Base-by-base conservation (phyloP, 2,113 vertebrate species). In the Columba livia region DNA sequence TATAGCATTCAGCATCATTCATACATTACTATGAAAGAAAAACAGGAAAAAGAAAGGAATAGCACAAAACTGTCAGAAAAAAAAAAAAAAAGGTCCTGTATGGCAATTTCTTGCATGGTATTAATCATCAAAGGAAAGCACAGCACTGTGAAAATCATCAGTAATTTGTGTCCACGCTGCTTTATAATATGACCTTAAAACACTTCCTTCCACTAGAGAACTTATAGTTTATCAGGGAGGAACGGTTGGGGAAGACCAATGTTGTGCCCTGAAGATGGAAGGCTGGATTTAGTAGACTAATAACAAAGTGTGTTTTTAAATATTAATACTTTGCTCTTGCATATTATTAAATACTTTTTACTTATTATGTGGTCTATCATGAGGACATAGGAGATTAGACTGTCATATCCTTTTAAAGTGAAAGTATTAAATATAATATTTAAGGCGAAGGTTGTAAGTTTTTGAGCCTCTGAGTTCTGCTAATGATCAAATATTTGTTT, bases 51-150 rank as follows among this genome's bases (percentile, higher is more conserved):
- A 65, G n/a, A 66, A 90, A 74, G 26, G 80, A 79, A 15, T 4
- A 83, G 38, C 38, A 54, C 12, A 75, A 29, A 34, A 56, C 2
- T 60, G 24, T 5, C 21, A 26, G 34, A 31, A 44, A 51, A 9
- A 56, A 36, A 79, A 50, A 51, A 32, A 51, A 50, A 51, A 31
- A 16, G 6, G 36, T 67, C 26, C 29, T 50, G 9, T 61, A 17
- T 69, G 25, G 34, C 36, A 70, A 50, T 77, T 64, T 83, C 66
- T 93, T 91, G 50, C 65, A 71, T 38, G 61, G 34, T 71, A 85
- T 93, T 80, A 82, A 85, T 85, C 71, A 93, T 88, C 91, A 90
- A 95, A 91, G 53, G 56, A 64, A 84, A 91, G 79, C 23, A 66
- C 32, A 88, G 36, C 29, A 42, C 81, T 89, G 28, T 58, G 80